Evolutionary conservation across 2,113 vertebrate species (phyloP).

Genomic region (Danionella cerebrum): DNA sequence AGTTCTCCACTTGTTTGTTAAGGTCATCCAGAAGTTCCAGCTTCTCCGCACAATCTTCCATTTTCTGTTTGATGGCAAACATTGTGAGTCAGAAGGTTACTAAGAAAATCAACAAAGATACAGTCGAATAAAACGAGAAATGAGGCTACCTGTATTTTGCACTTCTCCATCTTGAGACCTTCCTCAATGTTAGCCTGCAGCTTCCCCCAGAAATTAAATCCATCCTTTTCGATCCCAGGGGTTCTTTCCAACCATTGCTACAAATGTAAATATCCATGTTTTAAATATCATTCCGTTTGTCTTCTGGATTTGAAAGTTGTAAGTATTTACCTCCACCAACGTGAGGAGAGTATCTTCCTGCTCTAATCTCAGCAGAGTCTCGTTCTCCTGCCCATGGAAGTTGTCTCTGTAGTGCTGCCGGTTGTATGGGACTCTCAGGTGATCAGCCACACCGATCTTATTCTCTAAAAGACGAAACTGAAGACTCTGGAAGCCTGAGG

Average conservation of each 20-base stretch:
- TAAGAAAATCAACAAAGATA: too few relatives aligned
- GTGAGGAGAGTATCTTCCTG: slow-evolving; percentile 79
- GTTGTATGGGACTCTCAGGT: slow-evolving; percentile 86
- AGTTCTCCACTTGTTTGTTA: slow-evolving; percentile 75
- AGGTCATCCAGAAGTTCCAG: slow-evolving; percentile 76
- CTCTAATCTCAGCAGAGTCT: slow-evolving; percentile 71
- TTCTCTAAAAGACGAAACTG: slow-evolving; percentile 93
- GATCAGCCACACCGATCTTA: slow-evolving; percentile 87
- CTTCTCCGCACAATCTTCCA: slow-evolving; percentile 77
- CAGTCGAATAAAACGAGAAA: not conserved
- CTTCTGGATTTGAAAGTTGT: not conserved
- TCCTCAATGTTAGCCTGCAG: slow-evolving; percentile 78
- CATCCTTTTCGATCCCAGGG: slow-evolving; percentile 79
- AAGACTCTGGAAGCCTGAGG: slow-evolving; percentile 93
- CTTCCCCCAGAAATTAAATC: slow-evolving; percentile 92
- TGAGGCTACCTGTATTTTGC: slow-evolving; percentile 69
- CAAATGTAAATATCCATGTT: slow-evolving; percentile 30
- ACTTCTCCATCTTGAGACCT: slow-evolving; percentile 73
- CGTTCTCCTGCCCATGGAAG: slow-evolving; percentile 79
- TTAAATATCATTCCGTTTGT: too few relatives aligned
- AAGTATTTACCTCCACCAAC: slow-evolving; percentile 85
- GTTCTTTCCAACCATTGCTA: slow-evolving; percentile 97
- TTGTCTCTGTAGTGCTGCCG: slow-evolving; percentile 85
- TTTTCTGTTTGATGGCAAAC: slow-evolving; percentile 46
- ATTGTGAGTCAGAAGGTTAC: too few relatives aligned